Base-by-base conservation (phyloP, 1,140 invertebrate genomes). In the Drosophila seguyi region DNA sequence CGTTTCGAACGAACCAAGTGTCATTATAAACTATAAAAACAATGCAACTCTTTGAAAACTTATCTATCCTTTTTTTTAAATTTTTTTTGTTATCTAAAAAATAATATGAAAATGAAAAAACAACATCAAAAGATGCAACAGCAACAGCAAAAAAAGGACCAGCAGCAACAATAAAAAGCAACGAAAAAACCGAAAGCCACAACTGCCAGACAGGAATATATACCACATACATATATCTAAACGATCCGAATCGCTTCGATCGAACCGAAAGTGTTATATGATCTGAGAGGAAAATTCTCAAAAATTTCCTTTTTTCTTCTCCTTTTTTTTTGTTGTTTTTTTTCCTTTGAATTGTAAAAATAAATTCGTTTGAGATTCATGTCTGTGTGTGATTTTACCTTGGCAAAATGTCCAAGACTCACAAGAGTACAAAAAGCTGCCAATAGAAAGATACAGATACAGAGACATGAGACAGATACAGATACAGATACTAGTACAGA, bases 201-300 rank as follows among this genome's bases (percentile, higher is more conserved):
- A 3, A 27, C 45, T n/a, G 45, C 45, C 44, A 47, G 44, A 25
- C 56, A 86, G 79, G 53, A 76, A 79, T 58, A 73, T 66, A 76
- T 63, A 47, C 14, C 13, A 45, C 13, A 45, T 39, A 53, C 48
- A 67, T 53, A 56, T 67, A 31, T 31, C 18, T 29, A 27, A 47
- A 42, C 68, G 42, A 57, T 57, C 63, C 66, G 76, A 60, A 29
- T 53, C 76, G 75, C 62, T 8, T 34, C 48, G 13, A 20, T 20
- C 27, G 79, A 25, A 53, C 34, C 52, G 52, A 55, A 67, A 76
- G 79, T 90, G 84, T 88, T 88, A 88, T 88, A 88, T 88, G 84
- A 88, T 88, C 80, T 88, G 60, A 66, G 79, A 63, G 58, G 47
- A 69, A 60, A 66, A 75, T 62, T 41, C 71, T 45, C 31, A 58